Evolutionary conservation across 2,797 vertebrate species (phyloP).

Genomic region (Hipposideros larvatus): DNA sequence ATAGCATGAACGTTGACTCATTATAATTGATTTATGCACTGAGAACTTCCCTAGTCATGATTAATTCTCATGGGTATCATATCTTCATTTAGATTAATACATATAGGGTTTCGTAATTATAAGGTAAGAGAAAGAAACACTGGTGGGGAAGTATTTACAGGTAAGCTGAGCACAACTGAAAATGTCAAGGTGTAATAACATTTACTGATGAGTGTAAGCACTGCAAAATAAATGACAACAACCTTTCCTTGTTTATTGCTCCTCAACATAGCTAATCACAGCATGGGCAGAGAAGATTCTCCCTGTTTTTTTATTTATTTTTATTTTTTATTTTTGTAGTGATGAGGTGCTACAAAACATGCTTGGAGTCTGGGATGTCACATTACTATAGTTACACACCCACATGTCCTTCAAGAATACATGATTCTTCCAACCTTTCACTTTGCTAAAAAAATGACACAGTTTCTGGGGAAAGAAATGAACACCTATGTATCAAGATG

Average conservation of each 20-base stretch:
- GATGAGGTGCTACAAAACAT: background rate
- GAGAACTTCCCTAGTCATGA: slow-evolving; percentile 41
- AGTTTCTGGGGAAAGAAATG: slow-evolving; percentile 36
- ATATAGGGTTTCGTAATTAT: slow-evolving; percentile 77
- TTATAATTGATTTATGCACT: slow-evolving; percentile 48
- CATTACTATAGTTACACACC: background rate
- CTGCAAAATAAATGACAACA: slow-evolving; percentile 66
- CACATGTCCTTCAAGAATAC: background rate
- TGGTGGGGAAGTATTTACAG: slow-evolving; percentile 72
- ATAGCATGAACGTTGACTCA: slow-evolving; percentile 37
- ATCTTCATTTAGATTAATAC: slow-evolving; percentile 75
- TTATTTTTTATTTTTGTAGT: background rate
- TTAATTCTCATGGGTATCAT: slow-evolving; percentile 46
- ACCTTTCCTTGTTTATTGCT: background rate
- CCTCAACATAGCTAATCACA: slow-evolving; percentile 10
- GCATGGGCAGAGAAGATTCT: background rate
- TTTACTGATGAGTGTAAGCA: slow-evolving; percentile 67
- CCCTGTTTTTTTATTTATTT: background rate
- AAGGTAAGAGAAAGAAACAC: slow-evolving; percentile 71
- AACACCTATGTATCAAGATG: slow-evolving; percentile 6
- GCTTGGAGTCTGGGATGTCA: background rate
- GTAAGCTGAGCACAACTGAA: slow-evolving; percentile 59
- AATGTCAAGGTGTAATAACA: slow-evolving; percentile 74
- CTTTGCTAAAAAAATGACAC: slow-evolving; percentile 6
- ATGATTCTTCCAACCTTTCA: background rate